Evolutionary conservation across 2,797 vertebrate genomes (phyloP).

Genomic region (Geotria australis): DNA sequence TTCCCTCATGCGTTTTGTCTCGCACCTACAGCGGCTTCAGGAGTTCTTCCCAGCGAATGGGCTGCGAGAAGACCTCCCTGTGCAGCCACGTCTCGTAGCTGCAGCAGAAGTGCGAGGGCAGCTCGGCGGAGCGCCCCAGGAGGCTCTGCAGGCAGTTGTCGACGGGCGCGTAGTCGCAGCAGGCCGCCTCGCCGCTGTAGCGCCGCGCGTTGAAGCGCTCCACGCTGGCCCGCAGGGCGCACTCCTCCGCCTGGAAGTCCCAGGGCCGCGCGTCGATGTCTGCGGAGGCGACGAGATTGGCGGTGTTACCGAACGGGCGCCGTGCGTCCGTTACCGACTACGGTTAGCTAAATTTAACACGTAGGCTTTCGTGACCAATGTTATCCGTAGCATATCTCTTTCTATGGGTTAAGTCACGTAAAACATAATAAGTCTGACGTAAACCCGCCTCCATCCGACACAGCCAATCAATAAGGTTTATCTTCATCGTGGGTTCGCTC

Average conservation of each 20-base stretch:
- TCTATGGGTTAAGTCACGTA: too few species aligned
- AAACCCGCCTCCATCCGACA: too few species aligned
- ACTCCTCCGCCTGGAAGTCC: constrained; percentile 95
- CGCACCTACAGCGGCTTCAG: constrained; percentile 14
- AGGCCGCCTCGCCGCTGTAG: constrained; percentile 35
- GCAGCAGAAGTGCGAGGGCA: constrained; percentile 59
- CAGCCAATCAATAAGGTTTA: too few species aligned
- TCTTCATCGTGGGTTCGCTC: too few species aligned
- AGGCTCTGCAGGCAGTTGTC: constrained; percentile 95
- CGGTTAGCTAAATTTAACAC: too few species aligned
- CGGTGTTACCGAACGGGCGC: too few species aligned
- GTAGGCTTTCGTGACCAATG: too few species aligned
- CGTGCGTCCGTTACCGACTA: too few species aligned
- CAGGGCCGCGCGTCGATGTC: constrained; percentile 30
- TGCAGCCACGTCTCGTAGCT: constrained; percentile 92
- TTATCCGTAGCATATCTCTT: too few species aligned
- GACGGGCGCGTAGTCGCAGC: constrained; percentile 44
- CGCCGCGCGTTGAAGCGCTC: constrained; percentile 69
- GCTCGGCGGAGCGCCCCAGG: constrained; percentile 47
- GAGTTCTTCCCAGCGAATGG: constrained; percentile 79
- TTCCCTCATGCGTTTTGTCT: neutral
- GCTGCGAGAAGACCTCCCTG: constrained; percentile 75
- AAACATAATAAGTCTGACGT: too few species aligned
- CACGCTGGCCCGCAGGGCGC: constrained; percentile 57
- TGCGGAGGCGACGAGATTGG: constrained; percentile 4